phyloP scores from a whole-genome alignment of 2,113 vertebrate genomes.

The Leptosomus discolor region DNA sequence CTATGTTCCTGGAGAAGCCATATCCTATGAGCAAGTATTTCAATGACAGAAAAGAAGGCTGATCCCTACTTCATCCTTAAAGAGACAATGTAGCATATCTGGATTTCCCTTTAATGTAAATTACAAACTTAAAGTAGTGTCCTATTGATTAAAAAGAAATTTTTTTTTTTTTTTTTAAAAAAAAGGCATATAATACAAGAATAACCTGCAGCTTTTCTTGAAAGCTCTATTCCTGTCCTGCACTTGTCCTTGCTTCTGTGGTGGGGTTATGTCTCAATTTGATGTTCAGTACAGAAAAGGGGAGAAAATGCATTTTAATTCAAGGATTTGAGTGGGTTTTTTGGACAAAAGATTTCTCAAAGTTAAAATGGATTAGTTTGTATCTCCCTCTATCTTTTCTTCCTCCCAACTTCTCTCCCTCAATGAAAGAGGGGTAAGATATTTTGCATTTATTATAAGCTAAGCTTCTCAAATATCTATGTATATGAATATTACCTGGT shows the following conservation, averaged over 20 bases:
- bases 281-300: background rate
- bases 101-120: background rate
- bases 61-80: background rate
- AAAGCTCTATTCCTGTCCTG: background rate
- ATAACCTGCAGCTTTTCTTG: background rate
- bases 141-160: background rate
- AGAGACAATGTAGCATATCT: background rate
- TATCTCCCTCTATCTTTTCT: background rate
- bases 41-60: background rate
- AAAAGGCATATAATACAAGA: background rate
- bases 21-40: rapidly evolving
- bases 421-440: background rate
- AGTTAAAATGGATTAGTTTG: background rate
- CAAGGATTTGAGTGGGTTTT: background rate
- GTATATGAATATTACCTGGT: background rate
- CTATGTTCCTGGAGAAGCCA: background rate
- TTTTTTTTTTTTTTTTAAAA: too few relatives aligned
- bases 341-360: background rate
- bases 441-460: background rate
- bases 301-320: background rate
- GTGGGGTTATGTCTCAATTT: background rate
- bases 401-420: background rate
- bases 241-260: background rate
- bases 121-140: background rate
- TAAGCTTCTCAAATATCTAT: background rate